A percentile compares a stretch with the other conserved stretches of the same genome.
Evolutionary conservation across 2,888 invertebrate genomes (phyloP).

Genomic region (Drosophila leonis): DNA sequence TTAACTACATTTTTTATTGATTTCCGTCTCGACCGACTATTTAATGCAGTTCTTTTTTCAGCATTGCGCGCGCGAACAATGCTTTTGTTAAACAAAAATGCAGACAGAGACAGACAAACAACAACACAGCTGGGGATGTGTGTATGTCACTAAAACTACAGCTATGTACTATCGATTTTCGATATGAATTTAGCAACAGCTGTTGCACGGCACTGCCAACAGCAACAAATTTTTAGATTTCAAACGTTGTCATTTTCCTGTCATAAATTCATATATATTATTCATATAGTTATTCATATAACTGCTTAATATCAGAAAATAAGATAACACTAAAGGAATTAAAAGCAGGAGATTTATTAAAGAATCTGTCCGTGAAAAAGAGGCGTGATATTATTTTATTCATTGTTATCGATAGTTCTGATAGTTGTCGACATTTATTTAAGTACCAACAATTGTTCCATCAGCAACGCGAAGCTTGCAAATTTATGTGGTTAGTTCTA

Average conservation of each 20-base stretch:
- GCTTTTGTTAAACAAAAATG: slow-evolving; percentile 71
- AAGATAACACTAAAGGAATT: neutral
- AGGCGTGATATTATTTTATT: too few species aligned
- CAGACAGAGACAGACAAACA: slow-evolving; percentile 70
- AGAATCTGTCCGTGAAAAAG: neutral
- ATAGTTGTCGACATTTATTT: neutral
- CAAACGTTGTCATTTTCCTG: neutral
- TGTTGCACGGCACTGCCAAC: slow-evolving; percentile 41
- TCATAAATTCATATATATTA: neutral
- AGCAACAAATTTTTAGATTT: neutral
- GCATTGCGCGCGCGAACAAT: slow-evolving; percentile 76
- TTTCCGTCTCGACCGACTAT: slow-evolving; percentile 24
- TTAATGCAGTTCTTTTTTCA: slow-evolving; percentile 49
- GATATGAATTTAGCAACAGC: slow-evolving; percentile 34
- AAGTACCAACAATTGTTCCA: slow-evolving; percentile 14
- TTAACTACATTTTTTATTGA: slow-evolving; percentile 61
- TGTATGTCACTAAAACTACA: slow-evolving; percentile 20
- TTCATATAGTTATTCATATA: too few species aligned
- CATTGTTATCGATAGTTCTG: neutral
- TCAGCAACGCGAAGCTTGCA: neutral
- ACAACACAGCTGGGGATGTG: slow-evolving; percentile 66
- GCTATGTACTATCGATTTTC: slow-evolving; percentile 33
- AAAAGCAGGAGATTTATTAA: neutral
- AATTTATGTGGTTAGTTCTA: neutral
- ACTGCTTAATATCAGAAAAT: neutral